Conservation (phyloP, 2,888 invertebrate species). For the Cecidostiba fungosa region DNA sequence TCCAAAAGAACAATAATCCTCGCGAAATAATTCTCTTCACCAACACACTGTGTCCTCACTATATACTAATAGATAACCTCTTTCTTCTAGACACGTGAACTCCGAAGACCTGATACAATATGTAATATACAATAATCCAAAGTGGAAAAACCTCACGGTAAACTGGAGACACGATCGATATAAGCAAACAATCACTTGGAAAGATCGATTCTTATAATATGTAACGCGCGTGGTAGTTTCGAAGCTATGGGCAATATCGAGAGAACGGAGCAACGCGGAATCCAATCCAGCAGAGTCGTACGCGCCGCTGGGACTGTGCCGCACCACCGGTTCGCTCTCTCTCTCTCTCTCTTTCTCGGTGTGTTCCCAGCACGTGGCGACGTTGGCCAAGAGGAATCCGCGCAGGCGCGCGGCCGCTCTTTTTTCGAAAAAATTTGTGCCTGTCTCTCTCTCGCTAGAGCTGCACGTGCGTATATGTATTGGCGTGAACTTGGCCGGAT, state of each 20-base stretch:
- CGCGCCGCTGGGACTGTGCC: slow-evolving; percentile 28
- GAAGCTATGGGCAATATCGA: not conserved
- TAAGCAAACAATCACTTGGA: not conserved
- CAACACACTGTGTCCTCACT: not conserved
- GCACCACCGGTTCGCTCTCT: not conserved
- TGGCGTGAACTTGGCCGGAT: slow-evolving; percentile 2
- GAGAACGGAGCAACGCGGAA: slow-evolving; percentile 9
- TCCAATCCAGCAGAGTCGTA: slow-evolving; percentile 33
- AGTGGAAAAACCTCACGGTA: not conserved
- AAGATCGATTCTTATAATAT: not conserved
- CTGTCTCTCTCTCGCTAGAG: not conserved
- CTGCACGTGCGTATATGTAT: not conserved
- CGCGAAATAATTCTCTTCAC: not conserved
- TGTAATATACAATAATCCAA: not conserved
- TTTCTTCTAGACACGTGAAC: not conserved
- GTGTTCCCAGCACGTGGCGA: slow-evolving; percentile 37
- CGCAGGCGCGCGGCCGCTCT: slow-evolving; percentile 20
- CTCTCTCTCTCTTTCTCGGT: not conserved
- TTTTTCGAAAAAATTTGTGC: not conserved
- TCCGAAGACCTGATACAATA: not conserved
- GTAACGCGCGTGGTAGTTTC: not conserved
- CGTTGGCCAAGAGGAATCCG: not conserved
- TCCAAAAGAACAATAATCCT: not conserved
- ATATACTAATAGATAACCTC: not conserved
- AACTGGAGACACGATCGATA: not conserved